Evolutionary conservation across 2,888 invertebrate species (phyloP).

Genomic region (Ellobium chinense): DNA sequence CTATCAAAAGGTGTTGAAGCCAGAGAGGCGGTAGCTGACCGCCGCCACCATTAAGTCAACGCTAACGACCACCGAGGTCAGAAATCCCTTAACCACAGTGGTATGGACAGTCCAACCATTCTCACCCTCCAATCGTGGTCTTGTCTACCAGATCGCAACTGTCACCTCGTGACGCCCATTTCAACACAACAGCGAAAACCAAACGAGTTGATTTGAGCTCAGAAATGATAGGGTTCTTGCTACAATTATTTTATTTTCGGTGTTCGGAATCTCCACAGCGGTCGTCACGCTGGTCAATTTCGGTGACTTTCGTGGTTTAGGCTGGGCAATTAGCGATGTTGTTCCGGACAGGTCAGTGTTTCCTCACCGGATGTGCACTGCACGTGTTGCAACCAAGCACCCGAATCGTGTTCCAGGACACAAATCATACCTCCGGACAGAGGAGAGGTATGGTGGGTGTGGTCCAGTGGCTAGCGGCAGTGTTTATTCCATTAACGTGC

Average conservation of each 20-base stretch:
- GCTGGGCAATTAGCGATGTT: neutral
- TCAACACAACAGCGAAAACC: neutral
- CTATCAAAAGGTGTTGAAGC: neutral
- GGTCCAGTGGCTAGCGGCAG: too few relatives aligned
- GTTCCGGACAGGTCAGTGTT: neutral
- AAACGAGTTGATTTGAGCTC: neutral
- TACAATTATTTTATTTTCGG: neutral
- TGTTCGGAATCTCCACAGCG: neutral
- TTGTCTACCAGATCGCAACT: neutral
- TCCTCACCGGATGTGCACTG: neutral
- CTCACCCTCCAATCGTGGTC: neutral
- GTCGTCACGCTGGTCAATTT: neutral
- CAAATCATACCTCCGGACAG: neutral
- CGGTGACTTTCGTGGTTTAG: neutral
- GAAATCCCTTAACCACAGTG: neutral
- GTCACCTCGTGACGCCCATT: neutral
- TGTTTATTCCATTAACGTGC: too few relatives aligned
- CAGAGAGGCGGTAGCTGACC: neutral
- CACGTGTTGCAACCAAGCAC: neutral
- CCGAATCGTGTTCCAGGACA: neutral
- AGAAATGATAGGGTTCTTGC: neutral
- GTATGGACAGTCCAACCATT: neutral
- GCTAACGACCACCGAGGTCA: neutral
- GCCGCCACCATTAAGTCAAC: neutral
- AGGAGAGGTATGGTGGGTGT: neutral